These are phyloP conservation scores for Oasisia sp. DNA, from an alignment of 2,888 invertebrate species.

Conservation along the genomic window DNA sequence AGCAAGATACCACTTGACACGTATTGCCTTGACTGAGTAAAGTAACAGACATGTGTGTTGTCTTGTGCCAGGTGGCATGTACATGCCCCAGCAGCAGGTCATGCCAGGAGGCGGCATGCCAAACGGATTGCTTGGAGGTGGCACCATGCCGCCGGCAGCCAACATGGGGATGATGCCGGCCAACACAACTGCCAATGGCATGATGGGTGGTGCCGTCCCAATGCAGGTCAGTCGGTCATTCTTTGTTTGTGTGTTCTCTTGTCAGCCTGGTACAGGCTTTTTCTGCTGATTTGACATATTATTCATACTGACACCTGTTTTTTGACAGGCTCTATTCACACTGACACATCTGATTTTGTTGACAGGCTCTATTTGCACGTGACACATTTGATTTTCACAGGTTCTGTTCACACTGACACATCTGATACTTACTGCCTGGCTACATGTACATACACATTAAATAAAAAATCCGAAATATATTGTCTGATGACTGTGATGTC, in stretches of 20 bases:
- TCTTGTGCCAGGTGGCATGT: slow-evolving; percentile 24
- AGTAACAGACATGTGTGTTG: not conserved
- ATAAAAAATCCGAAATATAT: too few relatives aligned
- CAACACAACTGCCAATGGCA: not conserved
- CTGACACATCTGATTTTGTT: too few relatives aligned
- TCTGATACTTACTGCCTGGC: too few relatives aligned
- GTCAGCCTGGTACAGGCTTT: too few relatives aligned
- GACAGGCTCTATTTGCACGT: too few relatives aligned
- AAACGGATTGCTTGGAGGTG: not conserved
- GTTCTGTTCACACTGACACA: too few relatives aligned
- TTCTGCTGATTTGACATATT: too few relatives aligned
- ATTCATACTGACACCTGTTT: not conserved
- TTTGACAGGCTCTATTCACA: not conserved
- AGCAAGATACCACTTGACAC: not conserved
- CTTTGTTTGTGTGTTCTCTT: not conserved
- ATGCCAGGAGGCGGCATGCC: slow-evolving; percentile 4
- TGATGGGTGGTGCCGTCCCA: not conserved
- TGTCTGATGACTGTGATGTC: too few relatives aligned
- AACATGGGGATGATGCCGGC: slow-evolving; percentile 17
- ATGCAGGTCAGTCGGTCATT: not conserved
- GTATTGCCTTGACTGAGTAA: not conserved
- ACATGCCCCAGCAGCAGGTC: slow-evolving; percentile 19
- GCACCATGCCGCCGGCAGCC: not conserved
- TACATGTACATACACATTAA: too few relatives aligned
- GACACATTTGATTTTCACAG: too few relatives aligned